Base-by-base conservation (phyloP, 2,888 invertebrate species). In the Habrosyne pyritoides region DNA sequence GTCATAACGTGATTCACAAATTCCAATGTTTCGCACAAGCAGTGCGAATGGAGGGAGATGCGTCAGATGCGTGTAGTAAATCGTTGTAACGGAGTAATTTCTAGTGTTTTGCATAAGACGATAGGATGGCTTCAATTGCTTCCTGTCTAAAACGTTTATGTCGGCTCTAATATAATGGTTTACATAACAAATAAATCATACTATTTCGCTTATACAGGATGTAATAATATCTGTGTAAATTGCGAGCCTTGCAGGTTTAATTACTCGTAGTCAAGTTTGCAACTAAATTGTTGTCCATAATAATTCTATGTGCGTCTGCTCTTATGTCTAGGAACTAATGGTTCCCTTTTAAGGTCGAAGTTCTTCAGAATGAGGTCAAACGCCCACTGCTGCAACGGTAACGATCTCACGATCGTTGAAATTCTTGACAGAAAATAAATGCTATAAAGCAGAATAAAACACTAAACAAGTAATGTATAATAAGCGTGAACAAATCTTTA, bases 301-400 rank as follows among this genome's bases (percentile, higher is more conserved):
- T 18, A 74, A 8, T 4, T 33, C 4, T 74, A 75, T 79, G 78
- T 77, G 77, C 75, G 71, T 73, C 67, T 69, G 70, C 64, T 65
- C 68, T 71, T 72, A 63, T 73, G 76, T 75, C 70, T 66, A 61
- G 63, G 55, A 75, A 75, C 73, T 85, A 86, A 84, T 85, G 76
- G 79, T 66, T 75, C 78, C 84, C 86, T 81, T 86, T 80, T 83
- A 83, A 75, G 84, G 85, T 73, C 66, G 69, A 72, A 71, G 73
- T 71, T 69, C 71, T 74, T 68, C 61, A 69, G 71, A 85, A 83
- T 76, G 68, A 67, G 83, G 85, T 75, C 79, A 82, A 67, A 71
- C 83, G 80, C 86, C 84, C 77, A 86, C 84, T 60, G 61, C 59
- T 55, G 56, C 73, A 82, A 77, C 78, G 77, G 81, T 81, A 83